A percentile compares a stretch with the other conserved stretches of the same genome.
These are phyloP conservation scores for Drosophila sp. DNA, from an alignment of 1,140 invertebrate species.

Conservation along the genomic window DNA sequence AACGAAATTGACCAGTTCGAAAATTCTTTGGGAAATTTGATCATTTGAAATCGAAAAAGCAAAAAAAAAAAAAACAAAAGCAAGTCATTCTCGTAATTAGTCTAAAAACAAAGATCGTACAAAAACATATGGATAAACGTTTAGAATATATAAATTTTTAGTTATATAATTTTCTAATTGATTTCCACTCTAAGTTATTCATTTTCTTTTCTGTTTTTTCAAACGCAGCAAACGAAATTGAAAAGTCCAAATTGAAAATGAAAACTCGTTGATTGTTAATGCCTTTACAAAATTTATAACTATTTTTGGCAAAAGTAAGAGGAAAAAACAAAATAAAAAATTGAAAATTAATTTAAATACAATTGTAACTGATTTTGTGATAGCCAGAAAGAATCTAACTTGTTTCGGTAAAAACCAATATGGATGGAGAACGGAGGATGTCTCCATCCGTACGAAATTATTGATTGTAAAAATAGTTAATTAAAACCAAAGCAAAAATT, in stretches of 20 bases:
- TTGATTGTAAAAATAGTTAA: slow-evolving; percentile 13
- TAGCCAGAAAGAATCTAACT: slow-evolving; percentile 68
- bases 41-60: not conserved
- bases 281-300: slow-evolving; percentile 77
- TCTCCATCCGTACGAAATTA: slow-evolving; percentile 10
- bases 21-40: slow-evolving; percentile 8
- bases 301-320: slow-evolving; percentile 17
- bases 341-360: slow-evolving; percentile 72
- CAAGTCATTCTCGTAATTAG: slow-evolving; percentile 44
- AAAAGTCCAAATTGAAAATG: slow-evolving; percentile 34
- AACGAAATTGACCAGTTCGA: slow-evolving; percentile 39
- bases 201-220: slow-evolving; percentile 34
- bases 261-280: slow-evolving; percentile 79
- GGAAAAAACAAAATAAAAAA: slow-evolving; percentile 33
- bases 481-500: slow-evolving; percentile 12
- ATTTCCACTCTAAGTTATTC: slow-evolving; percentile 48
- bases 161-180: slow-evolving; percentile 38
- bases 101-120: slow-evolving; percentile 41
- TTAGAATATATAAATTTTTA: slow-evolving; percentile 5
- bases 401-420: slow-evolving; percentile 77
- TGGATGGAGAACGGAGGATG: slow-evolving; percentile 26
- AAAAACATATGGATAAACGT: slow-evolving; percentile 38
- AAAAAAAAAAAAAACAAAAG: slow-evolving; percentile 20
- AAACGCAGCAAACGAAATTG: slow-evolving; percentile 62
- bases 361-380: slow-evolving; percentile 83